Evolutionary conservation across 2,113 vertebrate genomes (phyloP).

Genomic region (Phocoena phocoena): DNA sequence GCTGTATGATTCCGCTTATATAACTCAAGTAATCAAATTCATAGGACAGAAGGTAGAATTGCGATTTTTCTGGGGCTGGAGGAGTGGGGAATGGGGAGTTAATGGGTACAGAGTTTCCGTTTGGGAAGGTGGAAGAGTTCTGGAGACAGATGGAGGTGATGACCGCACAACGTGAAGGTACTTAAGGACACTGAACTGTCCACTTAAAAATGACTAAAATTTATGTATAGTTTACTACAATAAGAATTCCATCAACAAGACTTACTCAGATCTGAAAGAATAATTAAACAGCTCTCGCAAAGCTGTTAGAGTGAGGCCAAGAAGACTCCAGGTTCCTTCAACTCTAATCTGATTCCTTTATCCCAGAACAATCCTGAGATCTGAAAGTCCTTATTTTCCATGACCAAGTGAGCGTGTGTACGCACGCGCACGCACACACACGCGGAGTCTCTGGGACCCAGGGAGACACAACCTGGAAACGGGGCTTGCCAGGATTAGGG

Average conservation of each 20-base stretch:
- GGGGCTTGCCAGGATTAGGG: slow-evolving; percentile 79
- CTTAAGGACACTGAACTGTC: neutral
- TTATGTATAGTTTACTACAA: neutral
- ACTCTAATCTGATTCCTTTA: slow-evolving; percentile 28
- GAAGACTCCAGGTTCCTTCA: slow-evolving; percentile 10
- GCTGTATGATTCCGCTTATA: neutral
- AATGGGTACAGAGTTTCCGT: neutral
- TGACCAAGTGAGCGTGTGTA: neutral
- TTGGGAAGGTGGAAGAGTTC: neutral
- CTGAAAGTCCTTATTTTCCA: slow-evolving; percentile 40
- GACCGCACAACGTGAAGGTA: neutral
- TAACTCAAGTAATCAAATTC: neutral
- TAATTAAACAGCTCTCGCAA: neutral
- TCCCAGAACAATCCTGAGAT: neutral
- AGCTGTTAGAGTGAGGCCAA: neutral
- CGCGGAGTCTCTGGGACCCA: neutral
- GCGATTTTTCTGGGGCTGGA: neutral
- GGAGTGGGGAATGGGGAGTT: neutral
- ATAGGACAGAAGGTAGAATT: neutral
- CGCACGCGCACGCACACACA: neutral
- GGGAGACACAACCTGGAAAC: slow-evolving; percentile 76
- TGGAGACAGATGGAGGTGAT: neutral
- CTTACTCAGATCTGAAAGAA: slow-evolving; percentile 19
- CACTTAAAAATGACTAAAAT: neutral
- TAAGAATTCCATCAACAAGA: neutral